These are phyloP conservation scores for Salvelinus fontinalis DNA, from an alignment of 2,113 vertebrate genomes.

Conservation along the genomic window DNA sequence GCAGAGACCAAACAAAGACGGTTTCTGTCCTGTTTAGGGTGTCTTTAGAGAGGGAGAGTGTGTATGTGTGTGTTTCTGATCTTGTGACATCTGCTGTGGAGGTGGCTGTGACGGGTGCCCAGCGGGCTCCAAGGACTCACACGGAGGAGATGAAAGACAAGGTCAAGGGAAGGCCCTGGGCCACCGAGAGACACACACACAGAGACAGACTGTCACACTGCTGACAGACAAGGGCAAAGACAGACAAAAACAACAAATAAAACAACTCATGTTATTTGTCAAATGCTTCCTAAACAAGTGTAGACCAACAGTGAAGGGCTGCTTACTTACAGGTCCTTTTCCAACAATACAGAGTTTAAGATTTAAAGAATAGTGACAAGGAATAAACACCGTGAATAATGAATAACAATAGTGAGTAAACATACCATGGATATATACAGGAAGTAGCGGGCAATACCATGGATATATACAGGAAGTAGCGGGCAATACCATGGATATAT, in stretches of 20 bases:
- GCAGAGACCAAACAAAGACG: slow-evolving; percentile 53
- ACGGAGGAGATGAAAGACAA: slow-evolving; percentile 69
- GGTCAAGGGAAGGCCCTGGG: slow-evolving; percentile 59
- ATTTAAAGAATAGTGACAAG: background rate
- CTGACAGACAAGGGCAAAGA: slow-evolving; percentile 9
- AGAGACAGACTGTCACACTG: slow-evolving; percentile 5
- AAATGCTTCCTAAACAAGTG: background rate
- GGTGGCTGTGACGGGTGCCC: slow-evolving; percentile 57
- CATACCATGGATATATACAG: too few relatives aligned
- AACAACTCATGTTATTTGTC: background rate
- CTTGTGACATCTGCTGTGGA: slow-evolving; percentile 67
- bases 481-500: too few relatives aligned
- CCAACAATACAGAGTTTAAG: too few relatives aligned
- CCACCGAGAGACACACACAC: slow-evolving; percentile 55
- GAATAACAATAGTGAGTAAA: too few relatives aligned
- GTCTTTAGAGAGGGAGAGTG: slow-evolving; percentile 2
- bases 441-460: too few relatives aligned
- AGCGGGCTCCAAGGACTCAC: slow-evolving; percentile 58
- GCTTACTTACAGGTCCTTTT: background rate
- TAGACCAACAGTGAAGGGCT: background rate
- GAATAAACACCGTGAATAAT: background rate
- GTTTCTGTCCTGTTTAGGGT: slow-evolving; percentile 27
- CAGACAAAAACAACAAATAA: background rate
- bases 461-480: too few relatives aligned
- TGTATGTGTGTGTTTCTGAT: slow-evolving; percentile 9